Base-by-base conservation (phyloP, 2,113 vertebrate genomes). In the Pseudorhombus dupliciocellatus region DNA sequence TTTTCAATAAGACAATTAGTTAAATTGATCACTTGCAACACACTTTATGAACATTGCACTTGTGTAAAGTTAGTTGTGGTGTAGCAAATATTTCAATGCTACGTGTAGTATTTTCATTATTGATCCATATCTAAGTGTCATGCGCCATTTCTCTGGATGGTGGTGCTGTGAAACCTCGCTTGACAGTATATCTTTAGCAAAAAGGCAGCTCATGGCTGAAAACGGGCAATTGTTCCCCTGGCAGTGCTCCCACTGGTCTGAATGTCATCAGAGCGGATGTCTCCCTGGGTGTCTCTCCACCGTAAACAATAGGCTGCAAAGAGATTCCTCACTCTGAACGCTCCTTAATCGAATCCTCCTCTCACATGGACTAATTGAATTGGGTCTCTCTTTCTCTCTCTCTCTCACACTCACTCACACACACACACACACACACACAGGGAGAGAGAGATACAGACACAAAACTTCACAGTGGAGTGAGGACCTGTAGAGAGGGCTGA, bases 291-390 rank as follows among this genome's bases (percentile, higher is more conserved):
- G 40, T 76, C 67, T 67, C 66, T 73, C 79, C 74, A 68, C 56
- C 72, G 66, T 86, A 75, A 87, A 82, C 84, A 90, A 76, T 55
- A 16, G 21, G 73, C 82, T 80, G 76, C 63, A 60, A 79, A 84
- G 64, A 80, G 50, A 77, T 81, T 79, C 67, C 79, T 81, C 63
- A 56, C 63, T 84, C 77, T 66, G 81, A 65, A 82, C 71, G 61
- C 70, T 51, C 56, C 65, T 60, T 84, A 81, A 89, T 89, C 44
- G 59, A 87, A 86, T 76, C 66, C 51, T 63, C 73, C 66, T 80
- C 84, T 80, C 74, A 31, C 65, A 75, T 63, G 26, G 26, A 73
- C 78, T 87, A 88, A 89, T 89, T 88, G 66, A 90, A 84, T 86
- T 75, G 74, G 26, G 30, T 80, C n/a, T n/a, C n/a, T n/a, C n/a